Evolutionary conservation across 2,888 invertebrate species (phyloP), one percentile per base, ranked within the genome.

Genomic region (Coenonympha arcania): DNA sequence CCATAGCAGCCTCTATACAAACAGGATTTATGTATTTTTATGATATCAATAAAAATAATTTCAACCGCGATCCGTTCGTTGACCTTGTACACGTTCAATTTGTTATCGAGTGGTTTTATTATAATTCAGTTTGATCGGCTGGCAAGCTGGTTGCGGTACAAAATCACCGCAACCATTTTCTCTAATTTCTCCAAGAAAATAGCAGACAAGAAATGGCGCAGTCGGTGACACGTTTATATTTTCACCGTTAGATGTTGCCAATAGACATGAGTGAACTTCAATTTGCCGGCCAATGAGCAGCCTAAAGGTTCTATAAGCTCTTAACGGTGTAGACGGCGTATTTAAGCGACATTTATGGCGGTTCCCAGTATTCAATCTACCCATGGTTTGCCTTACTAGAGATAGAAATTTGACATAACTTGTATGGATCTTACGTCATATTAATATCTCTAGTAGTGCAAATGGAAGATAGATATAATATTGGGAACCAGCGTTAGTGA

Each of bases 101-200:
- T 50, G 42, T 56, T 19, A 45, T 41, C 40, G 15, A 37, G 22
- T 46, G 36, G 47, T 50, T 47, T 43, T 40, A 34, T 55, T 52
- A 51, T 49, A 47, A 53, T 47, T 47, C 28, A 44, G 42, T 40
- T 42, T 40, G 41, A 28, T 20, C 46, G 28, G 42, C 31, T 36
- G 30, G 24, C 11, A 18, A 34, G 13, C 33, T 46, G 33, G 30
- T 55, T 52, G 56, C 52, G 55, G 52, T 52, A 48, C 51, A 47
- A 50, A 40, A 49, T 41, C 33, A 50, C 55, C 57, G 41, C 52
- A 57, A 45, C 44, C 40, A 54, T 49, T 57, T 51, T 53, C 47
- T 52, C 42, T 48, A 51, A 53, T 55, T 55, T 51, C 44, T 47
- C 52, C 28, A 26, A 34, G 37, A 40, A 15, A 55, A 33, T n/a